phyloP scores from a whole-genome alignment of 2,888 invertebrate genomes.

The Mactromeris polynyma region DNA sequence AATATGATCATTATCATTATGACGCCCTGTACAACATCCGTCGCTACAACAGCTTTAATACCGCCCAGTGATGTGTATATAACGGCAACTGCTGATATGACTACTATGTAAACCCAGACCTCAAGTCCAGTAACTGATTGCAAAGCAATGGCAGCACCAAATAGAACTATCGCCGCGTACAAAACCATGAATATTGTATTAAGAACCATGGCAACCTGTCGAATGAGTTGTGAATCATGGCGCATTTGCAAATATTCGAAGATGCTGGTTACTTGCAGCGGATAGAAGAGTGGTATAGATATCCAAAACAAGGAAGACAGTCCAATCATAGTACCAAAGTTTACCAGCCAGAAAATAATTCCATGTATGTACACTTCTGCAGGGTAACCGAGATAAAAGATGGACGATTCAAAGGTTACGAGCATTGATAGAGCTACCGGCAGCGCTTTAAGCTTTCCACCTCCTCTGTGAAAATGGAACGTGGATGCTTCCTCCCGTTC shows the following conservation, averaged over 20 bases:
- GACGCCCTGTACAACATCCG: constrained; percentile 59
- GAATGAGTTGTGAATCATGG: constrained; percentile 36
- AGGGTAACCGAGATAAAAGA: constrained; percentile 60
- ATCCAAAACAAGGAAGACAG: constrained; percentile 50
- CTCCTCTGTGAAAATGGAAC: constrained; percentile 52
- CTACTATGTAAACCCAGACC: constrained; percentile 34
- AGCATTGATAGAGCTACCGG: constrained; percentile 60
- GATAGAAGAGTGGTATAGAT: constrained; percentile 55
- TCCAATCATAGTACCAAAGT: constrained; percentile 40
- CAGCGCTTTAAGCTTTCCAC: constrained; percentile 52
- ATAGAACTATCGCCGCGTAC: constrained; percentile 56
- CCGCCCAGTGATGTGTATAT: constrained; percentile 56
- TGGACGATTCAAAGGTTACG: constrained; percentile 62
- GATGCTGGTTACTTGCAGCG: constrained; percentile 59
- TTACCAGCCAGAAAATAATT: constrained; percentile 49
- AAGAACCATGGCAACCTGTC: constrained; percentile 42
- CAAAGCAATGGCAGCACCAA: constrained; percentile 53
- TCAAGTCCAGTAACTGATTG: constrained; percentile 50
- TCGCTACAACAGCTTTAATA: constrained; percentile 56
- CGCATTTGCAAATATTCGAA: constrained; percentile 55
- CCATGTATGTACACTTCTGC: constrained; percentile 60
- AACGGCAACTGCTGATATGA: constrained; percentile 45
- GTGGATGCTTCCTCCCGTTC: constrained; percentile 26
- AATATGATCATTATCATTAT: constrained; percentile 51
- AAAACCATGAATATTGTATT: constrained; percentile 42